These are phyloP conservation scores for Yponomeuta evonymella DNA, from an alignment of 2,888 invertebrate species.

Conservation along the genomic window DNA sequence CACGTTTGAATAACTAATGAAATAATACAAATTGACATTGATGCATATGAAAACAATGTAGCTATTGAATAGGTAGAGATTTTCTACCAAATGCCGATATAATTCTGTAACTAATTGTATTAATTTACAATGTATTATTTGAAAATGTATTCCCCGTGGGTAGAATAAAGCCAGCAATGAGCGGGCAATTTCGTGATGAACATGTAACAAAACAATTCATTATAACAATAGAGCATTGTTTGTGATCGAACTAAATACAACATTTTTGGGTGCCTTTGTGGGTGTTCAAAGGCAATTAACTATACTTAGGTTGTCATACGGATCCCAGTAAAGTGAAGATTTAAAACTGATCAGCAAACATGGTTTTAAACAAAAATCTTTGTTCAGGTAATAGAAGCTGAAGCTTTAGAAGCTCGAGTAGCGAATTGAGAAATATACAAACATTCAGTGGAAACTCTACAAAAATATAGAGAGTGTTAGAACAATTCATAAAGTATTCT, in stretches of 20 bases:
- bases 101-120: conserved; percentile 18
- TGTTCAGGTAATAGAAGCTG: background rate
- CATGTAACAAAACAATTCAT: conserved; percentile 61
- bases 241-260: conserved; percentile 42
- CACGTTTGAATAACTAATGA: too few species aligned
- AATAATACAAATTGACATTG: background rate
- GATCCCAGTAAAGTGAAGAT: background rate
- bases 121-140: conserved; percentile 27
- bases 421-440: background rate
- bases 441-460: background rate
- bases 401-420: background rate
- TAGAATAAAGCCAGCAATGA: conserved; percentile 58
- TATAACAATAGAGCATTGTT: conserved; percentile 65
- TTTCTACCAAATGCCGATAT: background rate
- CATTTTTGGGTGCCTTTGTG: conserved; percentile 27
- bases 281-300: conserved; percentile 35
- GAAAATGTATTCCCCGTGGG: conserved; percentile 51
- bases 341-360: background rate
- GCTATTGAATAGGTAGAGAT: background rate
- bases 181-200: conserved; percentile 47
- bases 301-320: background rate
- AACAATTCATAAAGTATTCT: conserved; percentile 2
- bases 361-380: background rate
- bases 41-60: conserved; percentile 22
- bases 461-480: background rate